Conservation (phyloP, 2,113 vertebrate genomes). For the Pteronura brasiliensis region DNA sequence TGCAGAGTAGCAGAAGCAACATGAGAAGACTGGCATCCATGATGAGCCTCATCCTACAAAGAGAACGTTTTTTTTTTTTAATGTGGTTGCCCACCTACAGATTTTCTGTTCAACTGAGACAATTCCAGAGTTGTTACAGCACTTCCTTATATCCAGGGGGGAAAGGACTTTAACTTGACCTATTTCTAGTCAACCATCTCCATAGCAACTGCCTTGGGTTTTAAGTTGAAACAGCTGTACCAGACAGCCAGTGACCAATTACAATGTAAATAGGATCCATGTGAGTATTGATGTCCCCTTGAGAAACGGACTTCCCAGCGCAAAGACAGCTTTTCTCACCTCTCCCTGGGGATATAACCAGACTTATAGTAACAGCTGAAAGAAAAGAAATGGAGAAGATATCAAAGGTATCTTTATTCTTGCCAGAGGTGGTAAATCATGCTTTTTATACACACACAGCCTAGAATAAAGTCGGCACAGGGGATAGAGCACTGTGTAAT, state of each 20-base stretch:
- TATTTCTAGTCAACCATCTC: constrained; percentile 71
- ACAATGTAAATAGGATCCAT: constrained; percentile 60
- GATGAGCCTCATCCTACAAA: not conserved
- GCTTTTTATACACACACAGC: not conserved
- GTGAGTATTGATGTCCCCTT: not conserved
- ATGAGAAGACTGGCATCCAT: not conserved
- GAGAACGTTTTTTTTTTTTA: not conserved
- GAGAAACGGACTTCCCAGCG: not conserved
- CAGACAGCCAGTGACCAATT: constrained; percentile 30
- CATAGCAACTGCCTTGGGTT: constrained; percentile 74
- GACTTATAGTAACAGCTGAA: constrained; percentile 17
- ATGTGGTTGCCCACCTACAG: not conserved
- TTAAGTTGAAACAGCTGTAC: constrained; percentile 75
- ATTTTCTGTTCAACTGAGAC: not conserved
- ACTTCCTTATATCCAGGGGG: not conserved
- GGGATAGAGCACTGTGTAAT: not conserved
- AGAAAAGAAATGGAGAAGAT: not conserved
- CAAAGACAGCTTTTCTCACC: not conserved
- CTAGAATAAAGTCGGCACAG: not conserved
- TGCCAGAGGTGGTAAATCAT: not conserved
- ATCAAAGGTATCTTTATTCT: not conserved
- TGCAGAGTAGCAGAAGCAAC: not conserved
- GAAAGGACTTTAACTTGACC: constrained; percentile 21
- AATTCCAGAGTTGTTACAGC: not conserved
- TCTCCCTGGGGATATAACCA: not conserved